Evolutionary conservation across 1,140 invertebrate species (phyloP).

Genomic region (Zeugodacus cucurbitae): DNA sequence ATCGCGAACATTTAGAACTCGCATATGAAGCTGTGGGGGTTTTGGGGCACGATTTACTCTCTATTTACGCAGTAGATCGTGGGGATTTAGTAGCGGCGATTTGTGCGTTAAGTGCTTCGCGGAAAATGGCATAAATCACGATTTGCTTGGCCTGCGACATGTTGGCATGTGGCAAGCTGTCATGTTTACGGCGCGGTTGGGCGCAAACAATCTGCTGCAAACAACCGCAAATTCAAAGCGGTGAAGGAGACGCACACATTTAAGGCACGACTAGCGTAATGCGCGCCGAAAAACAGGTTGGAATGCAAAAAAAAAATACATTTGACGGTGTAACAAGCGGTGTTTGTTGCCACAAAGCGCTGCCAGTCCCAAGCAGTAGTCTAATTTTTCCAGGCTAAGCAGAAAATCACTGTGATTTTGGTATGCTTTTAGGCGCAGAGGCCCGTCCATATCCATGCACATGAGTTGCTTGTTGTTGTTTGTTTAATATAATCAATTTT

Average conservation of each 20-base stretch:
- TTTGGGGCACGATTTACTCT: neutral
- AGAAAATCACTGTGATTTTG: neutral
- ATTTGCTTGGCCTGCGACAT: constrained; percentile 10
- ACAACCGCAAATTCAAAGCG: neutral
- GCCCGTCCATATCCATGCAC: no score
- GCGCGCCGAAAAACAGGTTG: neutral
- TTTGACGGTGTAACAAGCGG: neutral
- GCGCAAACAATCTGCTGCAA: neutral
- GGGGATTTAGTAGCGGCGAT: constrained; percentile 18
- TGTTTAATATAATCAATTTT: neutral
- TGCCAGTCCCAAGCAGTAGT: neutral
- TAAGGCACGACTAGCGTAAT: neutral
- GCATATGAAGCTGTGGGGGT: neutral
- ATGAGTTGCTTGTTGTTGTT: neutral
- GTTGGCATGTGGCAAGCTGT: constrained; percentile 3
- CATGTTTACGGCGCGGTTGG: neutral
- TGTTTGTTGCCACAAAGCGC: neutral
- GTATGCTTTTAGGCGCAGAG: neutral
- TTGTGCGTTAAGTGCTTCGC: constrained; percentile 34
- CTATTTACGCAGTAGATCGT: constrained; percentile 4
- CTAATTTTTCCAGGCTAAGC: neutral
- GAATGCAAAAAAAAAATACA: neutral
- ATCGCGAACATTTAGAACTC: neutral
- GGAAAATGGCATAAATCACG: constrained; percentile 36
- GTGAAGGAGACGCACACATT: neutral